Percentiles rank a stretch among this genome's conserved stretches.
phyloP scores from a whole-genome alignment of 1,140 invertebrate genomes.

The Eriocheir sinensis region DNA sequence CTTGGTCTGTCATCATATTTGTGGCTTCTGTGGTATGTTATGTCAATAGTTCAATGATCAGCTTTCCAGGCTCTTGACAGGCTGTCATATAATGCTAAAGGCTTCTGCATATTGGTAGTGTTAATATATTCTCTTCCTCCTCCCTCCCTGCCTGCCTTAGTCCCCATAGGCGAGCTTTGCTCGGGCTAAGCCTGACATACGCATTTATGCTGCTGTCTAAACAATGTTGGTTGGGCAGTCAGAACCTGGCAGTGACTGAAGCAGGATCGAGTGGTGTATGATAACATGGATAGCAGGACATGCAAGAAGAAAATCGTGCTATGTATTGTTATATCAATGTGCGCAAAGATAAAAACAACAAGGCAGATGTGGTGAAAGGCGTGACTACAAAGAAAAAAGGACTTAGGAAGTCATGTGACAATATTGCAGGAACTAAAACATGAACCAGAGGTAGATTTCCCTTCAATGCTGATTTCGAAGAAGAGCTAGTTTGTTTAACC shows the following conservation, averaged over 20 bases:
- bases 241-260: conserved; percentile 38
- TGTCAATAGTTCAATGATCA: too few species aligned
- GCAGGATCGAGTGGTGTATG: conserved; percentile 34
- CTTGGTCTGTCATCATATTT: not conserved
- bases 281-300: too few species aligned
- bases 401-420: conserved; percentile 37
- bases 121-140: not conserved
- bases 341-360: conserved; percentile 30
- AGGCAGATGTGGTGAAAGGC: conserved; percentile 29
- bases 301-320: not conserved
- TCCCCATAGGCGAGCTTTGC: conserved; percentile 38
- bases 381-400: not conserved
- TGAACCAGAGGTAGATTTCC: conserved; percentile 34
- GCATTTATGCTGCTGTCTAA: conserved; percentile 53
- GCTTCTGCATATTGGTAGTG: not conserved
- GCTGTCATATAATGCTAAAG: too few species aligned
- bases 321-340: conserved; percentile 2
- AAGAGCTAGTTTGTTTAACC: not conserved
- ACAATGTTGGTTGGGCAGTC: conserved; percentile 39
- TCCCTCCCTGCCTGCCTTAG: not conserved
- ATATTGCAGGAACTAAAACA: too few species aligned
- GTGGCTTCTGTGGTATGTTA: not conserved
- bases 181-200: conserved; percentile 11
- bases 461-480: not conserved
- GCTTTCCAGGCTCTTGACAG: too few species aligned